phyloP scores from a whole-genome alignment of 1,140 invertebrate species.

The Euglossa dilemma region DNA sequence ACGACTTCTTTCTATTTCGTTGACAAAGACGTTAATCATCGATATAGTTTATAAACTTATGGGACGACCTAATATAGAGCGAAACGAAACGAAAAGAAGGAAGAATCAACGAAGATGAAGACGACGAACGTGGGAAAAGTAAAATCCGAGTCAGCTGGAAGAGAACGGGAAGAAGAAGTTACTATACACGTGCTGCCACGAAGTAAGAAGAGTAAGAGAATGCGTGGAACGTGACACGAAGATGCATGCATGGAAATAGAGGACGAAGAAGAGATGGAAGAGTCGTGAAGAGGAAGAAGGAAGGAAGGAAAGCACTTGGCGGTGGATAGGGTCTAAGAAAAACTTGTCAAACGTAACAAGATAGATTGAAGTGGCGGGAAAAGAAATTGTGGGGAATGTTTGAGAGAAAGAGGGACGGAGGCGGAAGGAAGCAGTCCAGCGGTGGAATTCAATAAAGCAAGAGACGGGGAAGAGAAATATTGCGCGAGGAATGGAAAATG shows the following conservation, averaged over 20 bases:
- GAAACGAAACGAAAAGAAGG: neutral
- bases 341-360: slow-evolving; percentile 40
- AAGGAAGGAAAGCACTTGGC: slow-evolving; percentile 6
- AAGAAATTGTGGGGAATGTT: slow-evolving; percentile 24
- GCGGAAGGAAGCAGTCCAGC: neutral
- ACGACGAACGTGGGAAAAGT: neutral
- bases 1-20: no score
- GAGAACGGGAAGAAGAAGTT: no score
- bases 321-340: slow-evolving; percentile 9
- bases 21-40: no score
- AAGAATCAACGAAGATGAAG: neutral
- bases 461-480: slow-evolving; percentile 28
- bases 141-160: no score
- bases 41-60: no score
- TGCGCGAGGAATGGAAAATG: slow-evolving; percentile 30
- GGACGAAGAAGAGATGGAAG: neutral
- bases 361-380: slow-evolving; percentile 22
- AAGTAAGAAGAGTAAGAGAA: neutral
- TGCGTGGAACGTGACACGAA: neutral
- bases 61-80: neutral
- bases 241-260: neutral
- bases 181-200: neutral
- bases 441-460: slow-evolving; percentile 23
- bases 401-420: neutral
- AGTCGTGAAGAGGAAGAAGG: neutral